phyloP scores from a whole-genome alignment of 2,113 vertebrate species.

The Psammodynastes pulverulentus region DNA sequence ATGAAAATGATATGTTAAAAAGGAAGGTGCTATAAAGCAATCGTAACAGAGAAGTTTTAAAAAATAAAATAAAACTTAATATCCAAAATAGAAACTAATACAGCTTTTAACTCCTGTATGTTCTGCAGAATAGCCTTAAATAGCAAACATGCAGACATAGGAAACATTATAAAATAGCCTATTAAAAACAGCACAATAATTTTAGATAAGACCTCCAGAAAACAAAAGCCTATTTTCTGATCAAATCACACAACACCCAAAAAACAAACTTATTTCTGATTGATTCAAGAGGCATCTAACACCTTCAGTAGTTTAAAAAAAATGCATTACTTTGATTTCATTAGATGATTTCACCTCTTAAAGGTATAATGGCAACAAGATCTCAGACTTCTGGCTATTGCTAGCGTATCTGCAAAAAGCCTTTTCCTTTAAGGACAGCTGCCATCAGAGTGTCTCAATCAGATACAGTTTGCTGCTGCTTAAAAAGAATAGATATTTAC shows the following conservation, averaged over 20 bases:
- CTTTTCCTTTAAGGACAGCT: constrained; percentile 56
- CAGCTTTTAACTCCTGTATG: constrained; percentile 29
- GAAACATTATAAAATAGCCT: background rate
- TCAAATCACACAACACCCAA: constrained; percentile 24
- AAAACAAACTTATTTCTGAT: constrained; percentile 19
- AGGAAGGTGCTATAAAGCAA: background rate
- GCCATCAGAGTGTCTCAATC: constrained; percentile 36
- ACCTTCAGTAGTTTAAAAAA: constrained; percentile 40
- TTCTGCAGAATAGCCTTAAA: constrained; percentile 22
- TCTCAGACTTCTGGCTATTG: constrained; percentile 34
- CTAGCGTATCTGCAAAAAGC: constrained; percentile 34
- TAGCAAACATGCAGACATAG: background rate
- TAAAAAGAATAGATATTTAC: constrained; percentile 27
- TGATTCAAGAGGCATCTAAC: constrained; percentile 8
- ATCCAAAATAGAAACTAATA: constrained; percentile 10
- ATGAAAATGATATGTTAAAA: constrained; percentile 9
- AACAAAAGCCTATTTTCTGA: constrained; percentile 47
- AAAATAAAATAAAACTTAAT: constrained; percentile 5
- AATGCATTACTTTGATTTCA: constrained; percentile 40
- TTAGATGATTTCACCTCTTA: constrained; percentile 37
- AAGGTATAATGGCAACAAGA: constrained; percentile 17
- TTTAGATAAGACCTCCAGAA: constrained; percentile 8
- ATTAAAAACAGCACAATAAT: background rate
- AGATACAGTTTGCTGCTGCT: constrained; percentile 45
- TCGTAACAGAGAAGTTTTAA: background rate